Percentiles rank a stretch among this genome's conserved stretches.
phyloP scores from a whole-genome alignment of 2,797 vertebrate genomes.

The Heterohyrax brucei region DNA sequence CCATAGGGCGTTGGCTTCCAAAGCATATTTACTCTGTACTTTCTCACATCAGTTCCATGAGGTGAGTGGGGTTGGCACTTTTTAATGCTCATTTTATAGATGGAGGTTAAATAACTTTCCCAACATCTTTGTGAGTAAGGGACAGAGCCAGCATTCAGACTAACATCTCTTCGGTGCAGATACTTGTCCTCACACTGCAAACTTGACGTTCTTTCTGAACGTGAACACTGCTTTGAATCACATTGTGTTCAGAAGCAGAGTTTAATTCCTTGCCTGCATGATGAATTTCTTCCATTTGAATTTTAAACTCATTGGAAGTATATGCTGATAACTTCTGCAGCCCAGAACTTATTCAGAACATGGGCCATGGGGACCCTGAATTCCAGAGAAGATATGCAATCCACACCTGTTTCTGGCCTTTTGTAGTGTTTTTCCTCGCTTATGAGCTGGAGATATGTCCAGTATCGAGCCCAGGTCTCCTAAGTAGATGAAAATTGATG shows the following conservation, averaged over 20 bases:
- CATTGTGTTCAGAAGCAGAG: background rate
- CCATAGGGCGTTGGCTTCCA: background rate
- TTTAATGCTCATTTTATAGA: background rate
- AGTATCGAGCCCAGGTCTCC: slow-evolving; percentile 3
- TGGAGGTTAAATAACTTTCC: background rate
- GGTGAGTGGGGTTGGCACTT: background rate
- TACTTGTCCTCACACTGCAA: background rate
- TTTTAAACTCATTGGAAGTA: background rate
- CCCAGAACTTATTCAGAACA: background rate
- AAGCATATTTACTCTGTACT: background rate
- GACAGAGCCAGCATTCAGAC: background rate
- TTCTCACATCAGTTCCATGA: background rate
- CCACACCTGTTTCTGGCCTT: background rate
- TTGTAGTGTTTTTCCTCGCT: background rate
- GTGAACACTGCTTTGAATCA: background rate
- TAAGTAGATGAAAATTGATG: background rate
- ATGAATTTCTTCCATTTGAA: background rate
- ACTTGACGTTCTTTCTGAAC: background rate
- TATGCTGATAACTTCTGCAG: background rate
- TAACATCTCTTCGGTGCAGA: background rate
- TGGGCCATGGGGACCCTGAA: too few species aligned
- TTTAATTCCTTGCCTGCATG: background rate
- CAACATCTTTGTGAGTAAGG: slow-evolving; percentile 24
- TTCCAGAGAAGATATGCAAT: background rate
- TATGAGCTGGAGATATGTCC: background rate